Evolutionary conservation across 2,113 vertebrate genomes (phyloP), one percentile per base, ranked within the genome.

Genomic region (Oncorhynchus keta): DNA sequence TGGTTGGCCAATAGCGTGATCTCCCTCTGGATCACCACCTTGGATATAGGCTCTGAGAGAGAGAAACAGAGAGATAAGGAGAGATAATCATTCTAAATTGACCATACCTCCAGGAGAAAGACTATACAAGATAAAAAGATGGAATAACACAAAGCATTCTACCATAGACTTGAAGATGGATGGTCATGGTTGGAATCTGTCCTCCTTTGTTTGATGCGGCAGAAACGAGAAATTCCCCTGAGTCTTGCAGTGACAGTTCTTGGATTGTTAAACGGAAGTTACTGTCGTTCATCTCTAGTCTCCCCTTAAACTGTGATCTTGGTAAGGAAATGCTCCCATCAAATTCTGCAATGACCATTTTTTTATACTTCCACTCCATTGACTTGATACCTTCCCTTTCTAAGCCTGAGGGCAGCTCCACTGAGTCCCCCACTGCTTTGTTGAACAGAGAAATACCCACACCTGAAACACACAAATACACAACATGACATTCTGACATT

Each of bases 81-180:
- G 62, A 22, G 62, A 24, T 13, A 45, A 45, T 45, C 9, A 45
- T 45, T 45, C 39, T 45, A 45, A 45, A 45, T 45, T 2, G 39
- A 45, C 39, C 39, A 39, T 39, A 39, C 8, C 8, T 9, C 1
- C 32, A 79, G 28, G 2, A 20, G 20, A 11, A 4, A 45, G 39
- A 11, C 8, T 0, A 45, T 45, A 45, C 9, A 45, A 3, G 24
- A 68, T 32, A 18, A 1, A 39, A 18, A 0, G 0, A 2, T 45
- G 16, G 1, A n/a, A 35, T 1, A 45, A 0, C 39, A 45, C 39
- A 11, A 45, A 45, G 2, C 39, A 45, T 0, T 83, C 82, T 81
- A 91, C 91, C 84, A 13, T 89, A 57, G 75, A 92, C 86, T 0
- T 28, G 8, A 7, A 92, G 86, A 39, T 2, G n/a, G 67, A 88